Evolutionary conservation across 2,888 invertebrate genomes (phyloP).

Genomic region (Cryptocephalus moraei): DNA sequence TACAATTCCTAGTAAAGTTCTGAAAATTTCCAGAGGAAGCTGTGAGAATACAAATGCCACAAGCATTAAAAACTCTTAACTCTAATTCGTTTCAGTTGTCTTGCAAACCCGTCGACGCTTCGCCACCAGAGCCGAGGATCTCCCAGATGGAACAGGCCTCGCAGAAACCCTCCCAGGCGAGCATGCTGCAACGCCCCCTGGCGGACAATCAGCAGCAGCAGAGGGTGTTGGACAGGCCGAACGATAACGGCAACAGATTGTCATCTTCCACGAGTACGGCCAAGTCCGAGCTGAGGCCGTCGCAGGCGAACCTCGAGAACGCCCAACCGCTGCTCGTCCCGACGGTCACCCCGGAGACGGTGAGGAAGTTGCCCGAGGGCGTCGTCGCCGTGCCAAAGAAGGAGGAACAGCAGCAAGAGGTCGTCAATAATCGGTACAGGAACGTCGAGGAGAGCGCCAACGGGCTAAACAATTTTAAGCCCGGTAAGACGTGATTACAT

Average conservation of each 20-base stretch:
- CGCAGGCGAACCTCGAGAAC: slow-evolving; percentile 24
- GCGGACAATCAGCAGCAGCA: slow-evolving; percentile 13
- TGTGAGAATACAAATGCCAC: too few species aligned
- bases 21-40: too few species aligned
- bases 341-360: slow-evolving; percentile 27
- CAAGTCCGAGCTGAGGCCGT: slow-evolving; percentile 19
- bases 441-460: slow-evolving; percentile 25
- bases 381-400: slow-evolving; percentile 23
- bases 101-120: too few species aligned
- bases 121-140: too few species aligned
- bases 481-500: too few species aligned
- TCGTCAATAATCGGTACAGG: slow-evolving; percentile 35
- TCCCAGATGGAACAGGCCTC: too few species aligned
- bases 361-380: slow-evolving; percentile 23
- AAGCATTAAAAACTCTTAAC: too few species aligned
- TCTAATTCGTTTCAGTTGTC: too few species aligned
- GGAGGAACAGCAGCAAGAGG: slow-evolving; percentile 21
- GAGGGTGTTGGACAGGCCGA: slow-evolving; percentile 19
- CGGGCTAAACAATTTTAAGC: not conserved
- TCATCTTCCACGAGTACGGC: slow-evolving; percentile 18
- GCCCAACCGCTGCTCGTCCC: slow-evolving; percentile 28
- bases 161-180: too few species aligned
- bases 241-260: slow-evolving; percentile 7
- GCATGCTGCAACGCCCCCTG: not conserved
- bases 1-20: too few species aligned